Percentiles rank a stretch among this genome's conserved stretches.
These are phyloP conservation scores for Hypomecis atomaria DNA, from an alignment of 2,888 invertebrate species.

Conservation along the genomic window DNA sequence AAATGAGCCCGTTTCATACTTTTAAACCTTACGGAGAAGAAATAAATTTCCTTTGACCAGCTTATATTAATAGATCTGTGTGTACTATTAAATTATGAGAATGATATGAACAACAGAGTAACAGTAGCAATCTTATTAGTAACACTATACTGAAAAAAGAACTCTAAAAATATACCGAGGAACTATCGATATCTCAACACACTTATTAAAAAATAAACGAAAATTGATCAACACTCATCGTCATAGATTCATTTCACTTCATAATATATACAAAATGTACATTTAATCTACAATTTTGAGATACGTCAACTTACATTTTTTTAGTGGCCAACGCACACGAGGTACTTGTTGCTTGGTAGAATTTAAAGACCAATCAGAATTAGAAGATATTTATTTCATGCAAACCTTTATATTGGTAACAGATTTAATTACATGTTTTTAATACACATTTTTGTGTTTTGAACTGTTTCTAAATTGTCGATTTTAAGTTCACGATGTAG, in stretches of 20 bases:
- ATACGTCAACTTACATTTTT: slow-evolving; percentile 30
- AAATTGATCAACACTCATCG: slow-evolving; percentile 49
- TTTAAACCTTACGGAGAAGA: too few species aligned
- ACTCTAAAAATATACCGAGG: slow-evolving; percentile 44
- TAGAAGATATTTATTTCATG: too few species aligned
- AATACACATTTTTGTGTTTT: too few species aligned
- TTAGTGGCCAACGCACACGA: slow-evolving; percentile 6
- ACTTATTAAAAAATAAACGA: slow-evolving; percentile 19
- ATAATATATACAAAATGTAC: slow-evolving; percentile 69
- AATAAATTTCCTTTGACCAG: background rate
- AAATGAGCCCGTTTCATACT: too few species aligned
- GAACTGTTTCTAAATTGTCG: too few species aligned
- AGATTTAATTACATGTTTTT: too few species aligned
- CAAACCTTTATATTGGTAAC: too few species aligned
- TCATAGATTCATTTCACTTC: slow-evolving; percentile 56
- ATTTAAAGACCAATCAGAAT: too few species aligned
- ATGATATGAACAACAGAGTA: slow-evolving; percentile 4
- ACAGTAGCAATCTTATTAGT: slow-evolving; percentile 7
- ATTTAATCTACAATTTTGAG: slow-evolving; percentile 42
- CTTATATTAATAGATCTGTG: background rate
- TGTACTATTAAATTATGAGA: background rate
- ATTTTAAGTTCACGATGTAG: too few species aligned
- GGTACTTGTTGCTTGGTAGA: background rate
- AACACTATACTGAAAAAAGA: slow-evolving; percentile 24
- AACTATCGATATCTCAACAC: slow-evolving; percentile 31